Evolutionary conservation across 2,888 invertebrate genomes (phyloP).

Genomic region (Coleophora deauratella): DNA sequence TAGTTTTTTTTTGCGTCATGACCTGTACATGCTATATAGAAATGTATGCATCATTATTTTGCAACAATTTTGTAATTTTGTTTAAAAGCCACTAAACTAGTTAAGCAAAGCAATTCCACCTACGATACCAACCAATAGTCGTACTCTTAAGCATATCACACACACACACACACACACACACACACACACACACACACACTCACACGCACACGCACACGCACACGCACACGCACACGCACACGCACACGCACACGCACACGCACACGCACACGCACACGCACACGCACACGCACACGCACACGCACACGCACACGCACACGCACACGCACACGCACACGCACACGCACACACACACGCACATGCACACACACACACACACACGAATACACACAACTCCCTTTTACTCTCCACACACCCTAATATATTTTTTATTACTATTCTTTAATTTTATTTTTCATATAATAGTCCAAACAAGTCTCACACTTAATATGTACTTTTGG

Average conservation of each 20-base stretch:
- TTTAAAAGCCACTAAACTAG: too few relatives aligned
- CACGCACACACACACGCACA: background rate
- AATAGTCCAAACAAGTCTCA: too few relatives aligned
- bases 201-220: background rate
- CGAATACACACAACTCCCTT: too few relatives aligned
- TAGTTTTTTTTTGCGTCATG: too few relatives aligned
- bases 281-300: background rate
- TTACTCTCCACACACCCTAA: too few relatives aligned
- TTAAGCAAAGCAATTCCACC: too few relatives aligned
- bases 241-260: background rate
- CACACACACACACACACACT: background rate
- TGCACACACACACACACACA: background rate
- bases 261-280: background rate
- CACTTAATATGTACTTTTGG: too few relatives aligned
- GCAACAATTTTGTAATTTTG: too few relatives aligned
- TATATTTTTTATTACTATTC: background rate
- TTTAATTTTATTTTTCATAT: too few relatives aligned
- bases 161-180: background rate
- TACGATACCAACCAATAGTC: too few relatives aligned
- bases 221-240: background rate
- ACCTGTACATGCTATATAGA: too few relatives aligned
- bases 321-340: background rate
- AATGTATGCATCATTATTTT: too few relatives aligned
- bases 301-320: background rate
- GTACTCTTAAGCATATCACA: slow-evolving; percentile 2